Conservation (phyloP, 2,797 vertebrate genomes). For the Fringilla coelebs region DNA sequence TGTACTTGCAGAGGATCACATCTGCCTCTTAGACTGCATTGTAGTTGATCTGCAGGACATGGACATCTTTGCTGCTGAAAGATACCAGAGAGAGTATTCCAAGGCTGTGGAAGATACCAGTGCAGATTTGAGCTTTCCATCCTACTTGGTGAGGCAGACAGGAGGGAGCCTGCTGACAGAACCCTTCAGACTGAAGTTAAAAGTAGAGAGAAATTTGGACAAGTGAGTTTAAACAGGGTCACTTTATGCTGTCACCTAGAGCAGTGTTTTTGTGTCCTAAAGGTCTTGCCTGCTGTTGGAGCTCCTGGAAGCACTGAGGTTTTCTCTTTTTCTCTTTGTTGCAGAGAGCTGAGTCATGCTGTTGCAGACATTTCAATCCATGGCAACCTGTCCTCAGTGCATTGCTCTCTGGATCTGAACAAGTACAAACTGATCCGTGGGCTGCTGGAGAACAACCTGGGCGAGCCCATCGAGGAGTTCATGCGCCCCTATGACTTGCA, state of each 20-base stretch:
- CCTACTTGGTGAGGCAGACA: slow-evolving; percentile 85
- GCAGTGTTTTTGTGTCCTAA: not conserved
- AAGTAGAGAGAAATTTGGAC: slow-evolving; percentile 95
- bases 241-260: not conserved
- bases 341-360: slow-evolving; percentile 90
- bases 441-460: slow-evolving; percentile 92
- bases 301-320: not conserved
- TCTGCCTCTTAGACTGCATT: slow-evolving; percentile 94
- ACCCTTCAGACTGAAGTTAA: slow-evolving; percentile 87
- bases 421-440: slow-evolving; percentile 93
- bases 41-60: slow-evolving; percentile 94
- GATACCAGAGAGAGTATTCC: slow-evolving; percentile 72
- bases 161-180: slow-evolving; percentile 90
- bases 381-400: slow-evolving; percentile 91
- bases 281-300: not conserved
- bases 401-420: slow-evolving; percentile 89
- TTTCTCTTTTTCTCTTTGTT: not conserved
- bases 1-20: slow-evolving; percentile 78
- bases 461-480: slow-evolving; percentile 93
- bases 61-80: slow-evolving; percentile 92
- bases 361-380: slow-evolving; percentile 92
- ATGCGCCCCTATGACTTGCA: slow-evolving; percentile 93
- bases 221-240: slow-evolving; percentile 76
- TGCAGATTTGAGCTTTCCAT: slow-evolving; percentile 86
- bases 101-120: slow-evolving; percentile 60